A percentile compares a stretch with the other conserved stretches of the same genome.
Evolutionary conservation across 92 coral and sea anemone species (phyloP).

Genomic region (Epizoanthus fatuus): DNA sequence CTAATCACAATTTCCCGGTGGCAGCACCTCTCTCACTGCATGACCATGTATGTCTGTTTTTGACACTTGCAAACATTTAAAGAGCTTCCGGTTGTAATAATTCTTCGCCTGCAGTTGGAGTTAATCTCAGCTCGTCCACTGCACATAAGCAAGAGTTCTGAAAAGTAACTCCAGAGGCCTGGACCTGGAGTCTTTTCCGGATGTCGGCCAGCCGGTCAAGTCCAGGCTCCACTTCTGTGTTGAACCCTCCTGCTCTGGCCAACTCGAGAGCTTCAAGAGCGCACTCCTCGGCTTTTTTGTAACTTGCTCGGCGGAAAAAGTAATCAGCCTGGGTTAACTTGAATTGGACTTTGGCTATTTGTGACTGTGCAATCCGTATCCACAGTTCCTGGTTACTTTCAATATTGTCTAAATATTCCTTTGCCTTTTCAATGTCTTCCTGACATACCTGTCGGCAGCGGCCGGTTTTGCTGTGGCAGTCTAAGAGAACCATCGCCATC

Average conservation of each 20-base stretch:
- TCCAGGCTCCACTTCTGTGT: conserved; percentile 27
- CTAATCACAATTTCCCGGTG: neutral
- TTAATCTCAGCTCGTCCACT: neutral
- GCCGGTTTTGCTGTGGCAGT: conserved; percentile 8
- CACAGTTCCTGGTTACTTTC: conserved; percentile 16
- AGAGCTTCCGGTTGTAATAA: neutral
- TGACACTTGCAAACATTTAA: neutral
- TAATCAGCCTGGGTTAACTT: conserved; percentile 24
- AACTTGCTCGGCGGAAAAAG: conserved; percentile 32
- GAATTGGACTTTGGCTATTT: conserved; percentile 23
- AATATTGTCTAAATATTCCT: conserved; percentile 2
- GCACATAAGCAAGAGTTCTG: neutral
- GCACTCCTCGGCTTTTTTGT: conserved; percentile 16
- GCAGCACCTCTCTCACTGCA: too few species aligned
- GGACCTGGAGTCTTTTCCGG: conserved; percentile 4
- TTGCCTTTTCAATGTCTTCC: conserved; percentile 10
- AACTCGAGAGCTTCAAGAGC: neutral
- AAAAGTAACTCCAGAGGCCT: neutral
- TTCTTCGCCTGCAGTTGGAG: neutral
- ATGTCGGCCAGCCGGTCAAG: conserved; percentile 13
- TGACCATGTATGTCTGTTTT: too few species aligned
- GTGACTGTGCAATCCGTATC: conserved; percentile 11
- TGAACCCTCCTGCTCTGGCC: conserved; percentile 10
- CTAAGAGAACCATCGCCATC: conserved; percentile 17
- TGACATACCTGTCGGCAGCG: conserved; percentile 10